A percentile compares a stretch with the other conserved stretches of the same genome.
Conservation (phyloP, 2,888 invertebrate genomes). For the Theodoxus fluviatilis region DNA sequence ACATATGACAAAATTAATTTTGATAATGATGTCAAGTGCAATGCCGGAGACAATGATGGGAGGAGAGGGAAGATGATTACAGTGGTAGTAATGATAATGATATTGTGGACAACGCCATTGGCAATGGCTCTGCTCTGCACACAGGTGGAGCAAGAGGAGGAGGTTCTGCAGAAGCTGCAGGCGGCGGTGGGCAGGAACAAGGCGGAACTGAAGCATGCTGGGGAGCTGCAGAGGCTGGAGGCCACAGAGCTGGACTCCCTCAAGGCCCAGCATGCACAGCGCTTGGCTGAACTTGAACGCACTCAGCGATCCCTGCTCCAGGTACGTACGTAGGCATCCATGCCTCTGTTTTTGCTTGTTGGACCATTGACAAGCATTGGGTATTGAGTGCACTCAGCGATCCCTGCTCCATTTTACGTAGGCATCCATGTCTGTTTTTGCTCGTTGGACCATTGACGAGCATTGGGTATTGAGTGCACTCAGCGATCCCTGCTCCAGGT, state of each 20-base stretch:
- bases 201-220: constrained; percentile 53
- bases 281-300: constrained; percentile 50
- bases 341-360: background rate
- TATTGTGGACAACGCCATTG: too few species aligned
- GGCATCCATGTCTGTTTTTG: too few species aligned
- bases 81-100: too few species aligned
- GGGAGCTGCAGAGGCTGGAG: constrained; percentile 55
- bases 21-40: too few species aligned
- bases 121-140: too few species aligned
- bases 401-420: too few species aligned
- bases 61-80: too few species aligned
- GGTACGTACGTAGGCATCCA: constrained; percentile 37
- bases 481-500: constrained; percentile 53
- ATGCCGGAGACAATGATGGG: too few species aligned
- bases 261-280: constrained; percentile 51
- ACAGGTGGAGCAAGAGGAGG: constrained; percentile 55
- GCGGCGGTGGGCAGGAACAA: constrained; percentile 54
- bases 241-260: constrained; percentile 51
- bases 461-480: constrained; percentile 55
- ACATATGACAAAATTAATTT: too few species aligned
- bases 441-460: too few species aligned
- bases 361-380: too few species aligned
- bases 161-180: constrained; percentile 52
- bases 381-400: too few species aligned
- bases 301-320: constrained; percentile 51